A percentile compares a stretch with the other conserved stretches of the same genome.
phyloP scores from a whole-genome alignment of 2,888 invertebrate species.

The Xanthia togata region DNA sequence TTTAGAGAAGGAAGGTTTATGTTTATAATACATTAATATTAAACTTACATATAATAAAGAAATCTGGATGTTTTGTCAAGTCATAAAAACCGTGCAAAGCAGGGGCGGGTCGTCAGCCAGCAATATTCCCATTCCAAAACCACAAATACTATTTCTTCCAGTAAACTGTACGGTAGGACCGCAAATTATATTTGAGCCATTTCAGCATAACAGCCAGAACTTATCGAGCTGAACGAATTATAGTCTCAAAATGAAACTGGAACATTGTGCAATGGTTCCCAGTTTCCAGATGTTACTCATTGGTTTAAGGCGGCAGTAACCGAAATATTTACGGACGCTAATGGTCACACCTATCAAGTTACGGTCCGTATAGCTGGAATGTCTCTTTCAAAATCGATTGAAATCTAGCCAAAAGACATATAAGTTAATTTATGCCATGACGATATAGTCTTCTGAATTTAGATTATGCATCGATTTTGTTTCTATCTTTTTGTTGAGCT shows the following conservation, averaged over 20 bases:
- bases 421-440: neutral
- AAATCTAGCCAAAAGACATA: slow-evolving; percentile 11
- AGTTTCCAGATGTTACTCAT: slow-evolving; percentile 71
- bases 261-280: slow-evolving; percentile 68
- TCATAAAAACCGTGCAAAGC: neutral
- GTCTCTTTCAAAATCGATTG: slow-evolving; percentile 49
- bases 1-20: neutral
- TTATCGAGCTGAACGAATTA: slow-evolving; percentile 71
- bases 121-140: neutral
- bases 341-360: slow-evolving; percentile 68
- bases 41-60: neutral
- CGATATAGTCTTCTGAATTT: neutral
- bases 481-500: neutral
- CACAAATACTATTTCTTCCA: neutral
- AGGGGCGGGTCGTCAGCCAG: neutral
- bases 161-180: neutral
- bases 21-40: neutral
- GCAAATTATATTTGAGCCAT: slow-evolving; percentile 29
- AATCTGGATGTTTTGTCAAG: neutral
- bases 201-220: slow-evolving; percentile 52
- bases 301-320: slow-evolving; percentile 67
- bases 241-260: slow-evolving; percentile 62
- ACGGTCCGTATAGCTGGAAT: slow-evolving; percentile 55
- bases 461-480: neutral
- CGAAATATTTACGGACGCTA: slow-evolving; percentile 71